Percentiles rank a stretch among this genome's conserved stretches.
These are phyloP conservation scores for Channa argus DNA, from an alignment of 2,113 vertebrate genomes.

Conservation along the genomic window DNA sequence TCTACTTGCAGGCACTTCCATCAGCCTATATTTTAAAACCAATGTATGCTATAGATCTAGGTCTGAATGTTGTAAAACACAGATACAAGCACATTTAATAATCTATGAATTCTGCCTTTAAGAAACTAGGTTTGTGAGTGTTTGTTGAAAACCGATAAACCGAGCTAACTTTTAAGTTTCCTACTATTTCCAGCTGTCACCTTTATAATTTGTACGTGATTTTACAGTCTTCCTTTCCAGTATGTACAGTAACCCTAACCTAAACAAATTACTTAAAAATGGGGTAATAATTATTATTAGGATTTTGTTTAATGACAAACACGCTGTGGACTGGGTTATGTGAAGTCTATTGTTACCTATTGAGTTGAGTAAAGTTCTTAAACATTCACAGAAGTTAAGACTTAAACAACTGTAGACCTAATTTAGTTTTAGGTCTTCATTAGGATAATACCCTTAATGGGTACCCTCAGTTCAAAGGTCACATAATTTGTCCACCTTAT, in stretches of 20 bases:
- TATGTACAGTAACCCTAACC: not conserved
- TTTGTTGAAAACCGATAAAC: not conserved
- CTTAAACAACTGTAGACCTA: constrained; percentile 12
- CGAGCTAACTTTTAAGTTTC: too few species aligned
- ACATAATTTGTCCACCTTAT: constrained; percentile 45
- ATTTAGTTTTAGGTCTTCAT: constrained; percentile 37
- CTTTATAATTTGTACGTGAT: not conserved
- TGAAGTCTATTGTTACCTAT: not conserved
- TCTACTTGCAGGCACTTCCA: too few species aligned
- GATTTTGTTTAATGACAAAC: not conserved
- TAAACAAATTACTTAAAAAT: not conserved
- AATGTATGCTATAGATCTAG: too few species aligned
- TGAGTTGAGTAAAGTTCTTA: not conserved
- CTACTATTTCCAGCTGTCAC: not conserved
- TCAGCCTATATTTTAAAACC: too few species aligned
- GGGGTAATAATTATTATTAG: too few species aligned
- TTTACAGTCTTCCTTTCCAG: not conserved
- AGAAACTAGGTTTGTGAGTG: not conserved
- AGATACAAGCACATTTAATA: not conserved
- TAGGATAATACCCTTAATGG: constrained; percentile 41
- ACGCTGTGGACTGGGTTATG: not conserved
- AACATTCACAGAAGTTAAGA: not conserved
- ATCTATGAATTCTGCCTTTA: not conserved
- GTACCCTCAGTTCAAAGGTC: constrained; percentile 61
- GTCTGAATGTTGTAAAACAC: too few species aligned